Percentiles rank a stretch among this genome's conserved stretches.
Conservation (phyloP, 2,888 invertebrate species). For the Cheilosia vulpina region DNA sequence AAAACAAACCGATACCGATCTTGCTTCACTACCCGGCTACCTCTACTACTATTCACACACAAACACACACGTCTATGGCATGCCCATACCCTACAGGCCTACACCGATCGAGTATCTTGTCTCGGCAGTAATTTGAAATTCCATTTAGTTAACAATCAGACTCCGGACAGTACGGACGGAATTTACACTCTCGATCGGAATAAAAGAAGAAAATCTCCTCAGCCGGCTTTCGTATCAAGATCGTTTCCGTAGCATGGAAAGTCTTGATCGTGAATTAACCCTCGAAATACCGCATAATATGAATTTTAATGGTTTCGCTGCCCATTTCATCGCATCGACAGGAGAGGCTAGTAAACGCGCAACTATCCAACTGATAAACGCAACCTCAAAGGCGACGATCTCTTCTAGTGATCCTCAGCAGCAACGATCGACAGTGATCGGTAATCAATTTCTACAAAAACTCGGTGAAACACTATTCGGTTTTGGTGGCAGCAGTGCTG, state of each 20-base stretch:
- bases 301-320: conserved; percentile 81
- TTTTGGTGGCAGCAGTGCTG: conserved; percentile 71
- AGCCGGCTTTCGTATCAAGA: conserved; percentile 44
- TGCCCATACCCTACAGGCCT: neutral
- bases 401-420: conserved; percentile 42
- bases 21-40: conserved; percentile 29
- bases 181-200: conserved; percentile 28
- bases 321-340: conserved; percentile 51
- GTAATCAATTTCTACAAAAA: conserved; percentile 80
- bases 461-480: conserved; percentile 81
- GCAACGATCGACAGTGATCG: conserved; percentile 40
- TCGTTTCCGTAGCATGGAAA: conserved; percentile 78
- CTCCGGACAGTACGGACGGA: conserved; percentile 56
- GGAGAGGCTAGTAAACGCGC: conserved; percentile 21
- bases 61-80: conserved; percentile 32
- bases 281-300: conserved; percentile 81
- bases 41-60: conserved; percentile 31
- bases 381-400: conserved; percentile 51
- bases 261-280: conserved; percentile 80
- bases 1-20: conserved; percentile 41
- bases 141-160: conserved; percentile 69
- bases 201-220: neutral
- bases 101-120: conserved; percentile 48
- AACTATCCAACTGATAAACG: conserved; percentile 47
- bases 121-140: conserved; percentile 36